Percentiles rank a stretch among this genome's conserved stretches.
phyloP scores from a whole-genome alignment of 2,888 invertebrate species.

The Pseudococcus longispinus region DNA sequence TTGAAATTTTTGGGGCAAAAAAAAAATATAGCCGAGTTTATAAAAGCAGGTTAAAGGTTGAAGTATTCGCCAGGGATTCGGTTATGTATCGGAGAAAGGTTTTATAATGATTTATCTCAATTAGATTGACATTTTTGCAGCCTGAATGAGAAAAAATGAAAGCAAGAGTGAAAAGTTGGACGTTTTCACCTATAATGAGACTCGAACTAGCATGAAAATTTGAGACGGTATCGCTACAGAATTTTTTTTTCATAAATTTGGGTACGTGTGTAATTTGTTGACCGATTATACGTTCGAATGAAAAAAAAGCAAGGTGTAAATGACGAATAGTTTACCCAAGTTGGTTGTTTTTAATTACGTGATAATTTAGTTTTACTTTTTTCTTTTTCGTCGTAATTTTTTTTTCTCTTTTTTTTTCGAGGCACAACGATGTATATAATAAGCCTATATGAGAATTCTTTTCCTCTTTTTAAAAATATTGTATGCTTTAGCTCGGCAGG shows the following conservation, averaged over 20 bases:
- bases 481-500: slow-evolving; percentile 6
- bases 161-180: neutral
- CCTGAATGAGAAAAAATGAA: neutral
- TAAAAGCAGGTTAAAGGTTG: neutral
- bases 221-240: neutral
- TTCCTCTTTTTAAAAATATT: neutral
- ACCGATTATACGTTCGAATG: neutral
- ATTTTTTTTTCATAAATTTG: neutral
- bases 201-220: neutral
- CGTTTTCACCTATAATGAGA: neutral
- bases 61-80: neutral
- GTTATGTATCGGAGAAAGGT: neutral
- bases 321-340: neutral
- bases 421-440: slow-evolving; percentile 1
- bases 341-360: slow-evolving; percentile 4
- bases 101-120: slow-evolving; percentile 31
- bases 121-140: slow-evolving; percentile 6
- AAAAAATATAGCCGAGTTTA: neutral
- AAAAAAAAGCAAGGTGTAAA: neutral
- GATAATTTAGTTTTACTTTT: neutral
- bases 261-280: neutral
- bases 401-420: neutral
- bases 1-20: neutral
- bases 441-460: neutral
- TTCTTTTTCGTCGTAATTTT: neutral